These are phyloP conservation scores for Notothenia rossii DNA, from an alignment of 2,113 vertebrate species.

Conservation along the genomic window DNA sequence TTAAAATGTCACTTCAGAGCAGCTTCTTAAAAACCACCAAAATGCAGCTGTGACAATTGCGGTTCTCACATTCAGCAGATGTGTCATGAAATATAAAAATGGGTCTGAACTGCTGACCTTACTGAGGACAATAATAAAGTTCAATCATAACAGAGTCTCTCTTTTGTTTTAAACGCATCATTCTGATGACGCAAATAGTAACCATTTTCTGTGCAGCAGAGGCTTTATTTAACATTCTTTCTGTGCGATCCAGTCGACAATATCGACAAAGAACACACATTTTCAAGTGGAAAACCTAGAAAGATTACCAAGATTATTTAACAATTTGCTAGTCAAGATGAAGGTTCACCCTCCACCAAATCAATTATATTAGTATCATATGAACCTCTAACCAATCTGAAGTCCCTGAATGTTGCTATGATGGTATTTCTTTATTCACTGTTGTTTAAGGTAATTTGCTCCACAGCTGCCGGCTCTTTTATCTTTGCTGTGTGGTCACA, in stretches of 20 bases:
- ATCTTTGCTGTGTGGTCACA: slow-evolving; percentile 30
- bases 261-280: neutral
- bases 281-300: neutral
- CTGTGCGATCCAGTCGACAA: neutral
- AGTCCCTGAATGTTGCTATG: neutral
- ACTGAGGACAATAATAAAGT: neutral
- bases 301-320: neutral
- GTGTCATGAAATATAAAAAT: slow-evolving; percentile 23
- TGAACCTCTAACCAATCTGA: neutral
- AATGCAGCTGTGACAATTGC: slow-evolving; percentile 40
- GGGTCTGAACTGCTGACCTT: slow-evolving; percentile 7
- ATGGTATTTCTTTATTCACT: slow-evolving; percentile 2
- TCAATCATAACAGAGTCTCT: neutral
- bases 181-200: no score
- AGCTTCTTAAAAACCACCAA: slow-evolving; percentile 32
- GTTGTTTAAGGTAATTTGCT: slow-evolving; percentile 14
- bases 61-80: slow-evolving; percentile 33
- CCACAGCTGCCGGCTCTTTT: slow-evolving; percentile 25
- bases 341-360: neutral
- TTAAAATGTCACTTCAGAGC: slow-evolving; percentile 56
- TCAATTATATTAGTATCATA: no score
- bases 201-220: neutral
- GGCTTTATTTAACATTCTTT: neutral
- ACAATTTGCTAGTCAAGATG: neutral
- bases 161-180: no score